A percentile compares a stretch with the other conserved stretches of the same genome.
phyloP scores from a whole-genome alignment of 1,140 invertebrate genomes.

The Drosophila nebulosa region DNA sequence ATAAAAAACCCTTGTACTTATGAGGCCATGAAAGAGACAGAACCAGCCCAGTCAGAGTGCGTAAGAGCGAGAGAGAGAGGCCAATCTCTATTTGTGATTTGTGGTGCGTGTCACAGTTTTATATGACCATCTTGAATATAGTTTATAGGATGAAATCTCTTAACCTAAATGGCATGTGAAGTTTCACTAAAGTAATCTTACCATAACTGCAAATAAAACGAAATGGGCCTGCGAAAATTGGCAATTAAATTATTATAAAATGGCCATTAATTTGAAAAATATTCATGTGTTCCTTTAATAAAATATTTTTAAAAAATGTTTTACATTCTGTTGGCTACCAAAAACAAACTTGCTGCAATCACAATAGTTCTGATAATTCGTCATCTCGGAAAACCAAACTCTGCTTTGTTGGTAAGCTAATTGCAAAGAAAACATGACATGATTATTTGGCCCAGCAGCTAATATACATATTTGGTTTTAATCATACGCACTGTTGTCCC shows the following conservation, averaged over 20 bases:
- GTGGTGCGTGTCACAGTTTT: slow-evolving; percentile 26
- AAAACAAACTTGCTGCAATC: no score
- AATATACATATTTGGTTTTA: slow-evolving; percentile 44
- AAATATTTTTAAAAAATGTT: no score
- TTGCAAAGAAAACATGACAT: slow-evolving; percentile 38
- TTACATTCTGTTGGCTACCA: no score
- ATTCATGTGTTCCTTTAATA: no score
- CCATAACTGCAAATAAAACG: not conserved
- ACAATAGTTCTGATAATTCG: no score
- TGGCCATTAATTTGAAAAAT: no score
- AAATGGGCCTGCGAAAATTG: not conserved
- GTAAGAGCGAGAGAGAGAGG: not conserved
- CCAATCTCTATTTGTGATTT: slow-evolving; percentile 36
- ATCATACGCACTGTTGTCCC: slow-evolving; percentile 61
- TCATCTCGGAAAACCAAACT: slow-evolving; percentile 19
- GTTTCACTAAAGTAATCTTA: not conserved
- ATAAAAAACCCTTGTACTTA: slow-evolving; percentile 29
- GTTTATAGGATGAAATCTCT: slow-evolving; percentile 31
- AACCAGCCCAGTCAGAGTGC: not conserved
- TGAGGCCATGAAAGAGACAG: not conserved
- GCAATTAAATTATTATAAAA: not conserved
- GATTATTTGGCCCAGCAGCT: slow-evolving; percentile 20
- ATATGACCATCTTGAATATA: slow-evolving; percentile 45
- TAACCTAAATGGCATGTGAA: not conserved
- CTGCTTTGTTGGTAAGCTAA: slow-evolving; percentile 38